Conservation (phyloP, 2,113 vertebrate species). For the Lanius collurio region DNA sequence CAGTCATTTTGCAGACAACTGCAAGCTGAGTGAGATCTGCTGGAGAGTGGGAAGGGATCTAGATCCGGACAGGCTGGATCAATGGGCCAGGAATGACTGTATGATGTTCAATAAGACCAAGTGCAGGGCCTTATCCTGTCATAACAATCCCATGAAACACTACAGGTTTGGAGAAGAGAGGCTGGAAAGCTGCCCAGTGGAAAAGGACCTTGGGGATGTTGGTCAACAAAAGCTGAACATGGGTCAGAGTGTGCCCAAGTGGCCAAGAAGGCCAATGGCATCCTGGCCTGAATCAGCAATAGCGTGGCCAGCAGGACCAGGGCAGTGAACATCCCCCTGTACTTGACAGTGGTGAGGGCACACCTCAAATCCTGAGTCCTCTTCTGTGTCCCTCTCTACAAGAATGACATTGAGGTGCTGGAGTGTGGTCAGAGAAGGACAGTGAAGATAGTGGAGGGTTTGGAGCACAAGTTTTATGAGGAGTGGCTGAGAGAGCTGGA, state of each 20-base stretch:
- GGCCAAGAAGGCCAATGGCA: neutral
- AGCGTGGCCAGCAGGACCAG: neutral
- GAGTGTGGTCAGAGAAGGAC: neutral
- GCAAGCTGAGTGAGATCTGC: neutral
- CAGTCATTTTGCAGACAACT: neutral
- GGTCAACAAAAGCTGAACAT: neutral
- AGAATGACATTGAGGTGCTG: neutral
- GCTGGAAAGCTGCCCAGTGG: neutral
- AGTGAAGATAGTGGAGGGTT: neutral
- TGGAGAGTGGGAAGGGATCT: neutral
- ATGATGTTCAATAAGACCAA: neutral
- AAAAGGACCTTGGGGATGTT: neutral
- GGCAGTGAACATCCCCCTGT: accelerated
- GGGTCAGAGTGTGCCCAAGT: neutral
- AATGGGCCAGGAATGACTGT: accelerated
- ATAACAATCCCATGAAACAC: accelerated
- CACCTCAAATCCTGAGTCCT: accelerated
- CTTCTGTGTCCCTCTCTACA: neutral
- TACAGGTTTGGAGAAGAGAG: neutral
- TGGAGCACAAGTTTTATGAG: neutral
- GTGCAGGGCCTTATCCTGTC: neutral
- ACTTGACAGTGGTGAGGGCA: accelerated
- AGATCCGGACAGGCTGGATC: too few species aligned
- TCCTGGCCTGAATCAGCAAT: neutral
- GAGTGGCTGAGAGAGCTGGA: neutral